Base-by-base conservation (phyloP, 2,888 invertebrate species). In the Athetis lepigone region DNA sequence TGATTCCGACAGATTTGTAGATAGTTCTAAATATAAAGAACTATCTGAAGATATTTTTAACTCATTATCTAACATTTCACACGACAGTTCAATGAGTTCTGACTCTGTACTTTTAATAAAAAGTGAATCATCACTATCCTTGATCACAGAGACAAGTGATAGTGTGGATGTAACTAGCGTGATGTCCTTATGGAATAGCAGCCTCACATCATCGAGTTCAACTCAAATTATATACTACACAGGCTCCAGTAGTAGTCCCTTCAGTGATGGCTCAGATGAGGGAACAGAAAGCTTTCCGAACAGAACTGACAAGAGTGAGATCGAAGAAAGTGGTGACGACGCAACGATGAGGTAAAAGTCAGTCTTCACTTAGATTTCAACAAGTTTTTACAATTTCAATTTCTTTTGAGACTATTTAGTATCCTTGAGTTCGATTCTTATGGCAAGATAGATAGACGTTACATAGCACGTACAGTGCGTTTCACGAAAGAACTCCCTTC, bases 121-220 rank as follows among this genome's bases (percentile, higher is more conserved):
- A 70, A 85, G 83, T 18, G 85, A 88, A 39, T 83, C 86, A 5
- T 88, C 88, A 0, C 57, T 88, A 8, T 81, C 82, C 59, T 82
- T 89, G 40, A 61, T 75, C 2, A 75, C 82, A 13, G 42, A 56
- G 18, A 64, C 63, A 27, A 77, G 70, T 40, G 68, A 70, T 25
- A 77, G 65, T 49, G 50, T 76, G 9, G 70, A 68, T 27, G 79
- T 78, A n/a, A 79, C 84, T 36, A 88, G 86, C 62, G 59, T 85
- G 4, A 70, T 85, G 66, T 86, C 87, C 19, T 62, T 81, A 23
- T 72, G 76, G 18, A 52, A 52, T 25, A 81, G 80, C 52, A 80
- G 66, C 29, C 70, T 72, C 25, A 71, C 18, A 64, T n/a, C 69
- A 29, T 67, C 81, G 8, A 70, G 72, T 43, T 78, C 80, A 9